Evolutionary conservation across 2,113 vertebrate genomes (phyloP), one percentile per base, ranked within the genome.

Genomic region (Passer montanus): DNA sequence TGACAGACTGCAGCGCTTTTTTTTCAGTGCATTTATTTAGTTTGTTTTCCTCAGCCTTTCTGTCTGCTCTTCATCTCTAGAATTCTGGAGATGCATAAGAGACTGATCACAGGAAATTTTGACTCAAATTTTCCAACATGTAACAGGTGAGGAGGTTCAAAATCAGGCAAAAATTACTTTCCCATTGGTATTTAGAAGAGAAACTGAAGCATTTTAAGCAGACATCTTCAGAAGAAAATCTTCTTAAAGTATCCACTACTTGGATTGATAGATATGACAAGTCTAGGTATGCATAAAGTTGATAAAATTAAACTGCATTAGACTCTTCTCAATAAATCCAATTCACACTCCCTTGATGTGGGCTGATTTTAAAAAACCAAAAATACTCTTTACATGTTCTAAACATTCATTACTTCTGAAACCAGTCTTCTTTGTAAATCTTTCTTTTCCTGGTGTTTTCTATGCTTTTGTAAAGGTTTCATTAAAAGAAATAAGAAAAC

Each of bases 401-500:
- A 60, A 90, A 52, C 3, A 70, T 33, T 37, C 20, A 27, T 20
- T 58, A 18, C 9, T 63, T 85, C 52, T 77, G 63, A 83, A 94
- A 91, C 7, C 3, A 68, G 28, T 0, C 2, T 81, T 81, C 6
- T 75, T 94, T 74, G 22, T 73, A 90, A 93, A 70, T 37, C 3
- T 77, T 80, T 88, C 28, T 66, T 95, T 93, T 83, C 5, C 13
- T 66, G 35, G 28, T 60, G 33, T 13, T 83, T 85, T 93, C 15
- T 63, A 72, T 33, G n/a, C 46, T 80, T 82, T 66, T 55, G 15
- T 59, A 60, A 87, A 23, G 19, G 70, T 94, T 97, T 95, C 62
- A 81, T 97, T 95, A 93, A 90, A 94, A 83, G 56, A 96, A 96
- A 93, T 86, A 93, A 89, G 49, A 90, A 95, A 62, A 90, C n/a